Base-by-base conservation (phyloP, 2,113 vertebrate species). In the Raja brachyura region DNA sequence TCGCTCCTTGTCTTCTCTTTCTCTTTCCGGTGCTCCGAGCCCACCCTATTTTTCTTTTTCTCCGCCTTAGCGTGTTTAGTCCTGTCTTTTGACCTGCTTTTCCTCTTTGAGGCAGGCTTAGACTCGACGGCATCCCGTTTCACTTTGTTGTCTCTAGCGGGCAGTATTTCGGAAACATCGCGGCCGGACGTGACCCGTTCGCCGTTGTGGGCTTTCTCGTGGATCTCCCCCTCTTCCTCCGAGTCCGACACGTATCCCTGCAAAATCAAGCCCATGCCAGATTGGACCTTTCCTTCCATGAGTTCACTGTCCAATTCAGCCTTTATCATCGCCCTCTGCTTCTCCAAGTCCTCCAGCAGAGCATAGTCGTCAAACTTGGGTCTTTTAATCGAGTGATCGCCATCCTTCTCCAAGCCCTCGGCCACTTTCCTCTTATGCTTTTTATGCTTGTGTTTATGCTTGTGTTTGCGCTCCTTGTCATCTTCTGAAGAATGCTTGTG, bases 191-290 rank as follows among this genome's bases (percentile, higher is more conserved):
- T 93, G 88, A 96, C 95, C 94, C 97, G 96, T 56, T 98, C 96
- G 85, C 99, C 98, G 76, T 99, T 99, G 81, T 98, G 96, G 0
- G 94, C 96, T 88, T 97, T 97, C 61, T 99, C 97, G 93, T 98
- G 97, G 4, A 97, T 98, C 48, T 98, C 98, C 6, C 97, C 98
- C 78, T 99, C 99, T 94, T 99, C 98, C 95, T 99, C 99, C 3
- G 99, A 99, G 93, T 98, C 99, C 33, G 98, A 99, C 94, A 99
- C 98, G 93, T 99, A 99, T 59, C 99, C 99, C 95, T 99, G 99
- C 56, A 99, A 95, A 95, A 99, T 99, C 77, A 99, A 97, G 31
- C 99, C 98, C 99, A 99, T 99, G 22, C 99, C 98, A 39, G 99
- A 99, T 56, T 99, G 98, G 93, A 99, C 98, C 95, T 98, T 99